Evolutionary conservation across 2,888 invertebrate species (phyloP).

Genomic region (Acronicta alni): DNA sequence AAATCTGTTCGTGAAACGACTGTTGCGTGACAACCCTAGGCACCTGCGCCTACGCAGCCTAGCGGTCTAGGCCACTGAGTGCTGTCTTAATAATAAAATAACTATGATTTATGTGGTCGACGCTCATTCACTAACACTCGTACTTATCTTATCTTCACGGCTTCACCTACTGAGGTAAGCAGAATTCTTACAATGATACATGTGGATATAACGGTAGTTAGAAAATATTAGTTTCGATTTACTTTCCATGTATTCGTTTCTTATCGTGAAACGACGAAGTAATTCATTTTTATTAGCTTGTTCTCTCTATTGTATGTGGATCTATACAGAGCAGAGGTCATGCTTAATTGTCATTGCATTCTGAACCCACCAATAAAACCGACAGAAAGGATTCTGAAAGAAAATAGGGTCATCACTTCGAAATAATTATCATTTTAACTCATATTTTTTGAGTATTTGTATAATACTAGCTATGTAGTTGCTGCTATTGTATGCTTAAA

Average conservation of each 20-base stretch:
- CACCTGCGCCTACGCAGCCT: constrained; percentile 46
- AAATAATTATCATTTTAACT: too few species aligned
- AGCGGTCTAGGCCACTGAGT: constrained; percentile 52
- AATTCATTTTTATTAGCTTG: too few species aligned
- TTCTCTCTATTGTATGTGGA: too few species aligned
- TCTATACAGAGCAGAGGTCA: too few species aligned
- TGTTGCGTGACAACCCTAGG: constrained; percentile 34
- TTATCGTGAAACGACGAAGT: too few species aligned
- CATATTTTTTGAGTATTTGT: too few species aligned
- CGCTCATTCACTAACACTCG: constrained; percentile 44
- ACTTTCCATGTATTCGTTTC: neutral
- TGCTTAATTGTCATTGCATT: too few species aligned
- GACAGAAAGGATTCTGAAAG: too few species aligned
- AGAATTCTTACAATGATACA: constrained; percentile 15
- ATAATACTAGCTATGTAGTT: too few species aligned
- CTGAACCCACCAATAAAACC: too few species aligned
- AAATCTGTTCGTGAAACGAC: neutral
- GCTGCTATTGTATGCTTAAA: too few species aligned
- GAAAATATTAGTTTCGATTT: neutral
- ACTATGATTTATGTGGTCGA: constrained; percentile 55
- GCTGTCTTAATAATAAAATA: constrained; percentile 57
- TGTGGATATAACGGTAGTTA: constrained; percentile 4
- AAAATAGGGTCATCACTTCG: too few species aligned
- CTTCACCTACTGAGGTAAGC: constrained; percentile 10
- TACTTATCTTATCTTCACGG: constrained; percentile 38